phyloP scores from a whole-genome alignment of 1,140 invertebrate genomes.

The Monomorium pharaonis region DNA sequence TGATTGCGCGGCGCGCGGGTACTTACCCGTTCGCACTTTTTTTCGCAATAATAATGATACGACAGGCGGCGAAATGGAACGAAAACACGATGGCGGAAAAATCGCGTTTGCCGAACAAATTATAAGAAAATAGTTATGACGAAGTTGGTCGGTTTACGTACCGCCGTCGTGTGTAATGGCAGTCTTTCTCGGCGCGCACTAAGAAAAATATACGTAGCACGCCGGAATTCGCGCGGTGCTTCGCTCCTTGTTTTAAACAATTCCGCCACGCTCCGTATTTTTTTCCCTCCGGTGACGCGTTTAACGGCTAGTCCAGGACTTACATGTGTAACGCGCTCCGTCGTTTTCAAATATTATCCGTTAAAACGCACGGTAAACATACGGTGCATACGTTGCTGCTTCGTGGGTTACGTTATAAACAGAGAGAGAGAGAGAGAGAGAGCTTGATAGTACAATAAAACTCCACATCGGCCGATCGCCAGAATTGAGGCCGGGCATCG shows the following conservation, averaged over 20 bases:
- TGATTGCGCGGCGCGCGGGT: slow-evolving; percentile 1
- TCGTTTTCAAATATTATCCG: slow-evolving; percentile 33
- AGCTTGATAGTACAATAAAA: slow-evolving; percentile 35
- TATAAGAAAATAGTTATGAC: slow-evolving; percentile 55
- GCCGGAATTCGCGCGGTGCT: neutral
- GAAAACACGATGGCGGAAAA: slow-evolving; percentile 51
- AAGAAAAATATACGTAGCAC: slow-evolving; percentile 51
- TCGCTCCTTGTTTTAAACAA: slow-evolving; percentile 6
- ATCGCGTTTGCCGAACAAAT: slow-evolving; percentile 41
- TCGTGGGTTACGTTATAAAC: neutral
- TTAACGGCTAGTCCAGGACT: neutral
- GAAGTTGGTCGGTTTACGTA: slow-evolving; percentile 18
- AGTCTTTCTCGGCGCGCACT: slow-evolving; percentile 24
- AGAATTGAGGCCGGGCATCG: neutral
- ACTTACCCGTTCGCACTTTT: slow-evolving; percentile 2
- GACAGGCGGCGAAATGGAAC: slow-evolving; percentile 41
- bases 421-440: too few relatives aligned
- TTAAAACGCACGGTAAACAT: slow-evolving; percentile 13
- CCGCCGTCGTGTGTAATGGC: slow-evolving; percentile 9
- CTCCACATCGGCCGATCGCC: neutral
- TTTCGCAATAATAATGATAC: slow-evolving; percentile 26
- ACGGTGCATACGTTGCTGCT: slow-evolving; percentile 20
- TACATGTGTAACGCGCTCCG: neutral
- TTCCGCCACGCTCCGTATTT: neutral
- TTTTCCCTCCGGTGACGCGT: neutral